Percentiles rank a stretch among this genome's conserved stretches.
Conservation (phyloP, 2,113 vertebrate genomes). For the Elephantulus edwardii region DNA sequence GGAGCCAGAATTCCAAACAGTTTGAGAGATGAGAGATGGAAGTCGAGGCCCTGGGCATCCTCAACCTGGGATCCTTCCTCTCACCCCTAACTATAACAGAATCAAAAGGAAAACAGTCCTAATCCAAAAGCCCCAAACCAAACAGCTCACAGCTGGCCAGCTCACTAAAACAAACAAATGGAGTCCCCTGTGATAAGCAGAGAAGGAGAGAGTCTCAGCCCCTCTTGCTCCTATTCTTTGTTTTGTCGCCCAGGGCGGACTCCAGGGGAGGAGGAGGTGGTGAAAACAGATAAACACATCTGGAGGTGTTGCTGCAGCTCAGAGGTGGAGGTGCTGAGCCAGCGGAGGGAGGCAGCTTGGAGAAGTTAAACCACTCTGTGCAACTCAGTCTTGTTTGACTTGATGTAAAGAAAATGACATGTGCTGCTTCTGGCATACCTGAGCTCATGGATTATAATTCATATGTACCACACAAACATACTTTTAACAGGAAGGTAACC, state of each 20-base stretch:
- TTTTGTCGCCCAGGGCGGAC: not conserved
- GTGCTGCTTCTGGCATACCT: not conserved
- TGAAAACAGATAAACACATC: slow-evolving; percentile 17
- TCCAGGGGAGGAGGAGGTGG: not conserved
- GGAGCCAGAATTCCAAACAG: not conserved
- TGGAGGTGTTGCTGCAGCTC: not conserved
- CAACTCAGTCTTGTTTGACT: not conserved
- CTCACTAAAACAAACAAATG: slow-evolving; percentile 55
- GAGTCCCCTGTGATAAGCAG: not conserved
- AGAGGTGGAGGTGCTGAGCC: not conserved
- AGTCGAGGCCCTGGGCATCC: not conserved
- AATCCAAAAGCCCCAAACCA: slow-evolving; percentile 29
- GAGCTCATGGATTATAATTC: not conserved
- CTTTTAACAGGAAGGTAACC: not conserved
- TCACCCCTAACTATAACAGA: not conserved
- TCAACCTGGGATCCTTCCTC: not conserved
- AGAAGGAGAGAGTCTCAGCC: not conserved
- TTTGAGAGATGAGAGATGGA: not conserved
- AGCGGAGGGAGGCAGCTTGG: not conserved
- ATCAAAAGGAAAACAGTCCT: slow-evolving; percentile 45
- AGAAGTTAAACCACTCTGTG: not conserved
- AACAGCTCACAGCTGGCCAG: slow-evolving; percentile 54
- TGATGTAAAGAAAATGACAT: not conserved
- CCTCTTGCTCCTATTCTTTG: not conserved
- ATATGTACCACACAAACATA: accelerated